Base-by-base conservation (phyloP, 2,797 vertebrate species). In the Zonotrichia albicollis region DNA sequence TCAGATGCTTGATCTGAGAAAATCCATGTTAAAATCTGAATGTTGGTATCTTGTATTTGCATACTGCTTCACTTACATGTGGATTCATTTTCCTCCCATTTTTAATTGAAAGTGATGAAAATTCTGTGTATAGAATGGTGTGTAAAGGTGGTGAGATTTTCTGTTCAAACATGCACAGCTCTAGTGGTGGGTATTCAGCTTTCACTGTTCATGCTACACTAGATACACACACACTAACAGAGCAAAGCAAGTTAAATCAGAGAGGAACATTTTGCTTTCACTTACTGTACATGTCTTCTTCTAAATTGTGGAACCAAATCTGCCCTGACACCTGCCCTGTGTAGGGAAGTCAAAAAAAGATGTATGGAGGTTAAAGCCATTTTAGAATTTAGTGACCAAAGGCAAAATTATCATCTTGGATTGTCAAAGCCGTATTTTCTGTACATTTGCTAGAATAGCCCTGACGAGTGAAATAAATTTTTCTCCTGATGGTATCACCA, bases 401-500 rank as follows among this genome's bases (percentile, higher is more conserved):
- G 94, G 92, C 93, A 90, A 92, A 90, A 94, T 91, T 79, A 86
- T 95, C 73, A 81, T 90, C 83, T 79, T 61, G 13, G 61, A 64
- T 95, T 93, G 94, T 95, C 60, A 64, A 70, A 94, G 79, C 55
- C 7, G 2, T 91, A 50, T 76, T 84, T 95, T 76, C 48, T 84
- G 9, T 79, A 67, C 48, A n/a, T 76, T 90, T 84, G 17, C 77
- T 87, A 67, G 76, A 91, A 79, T 91, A 76, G 13, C 26, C n/a
- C 76, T 88, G 95, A 94, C 4, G 22, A 88, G 40, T 30, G 72
- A 88, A 90, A 92, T 77, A 64, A 42, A 8, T 43, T 89, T 85
- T 74, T 77, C 30, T 82, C 25, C 30, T 77, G 81, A 92, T 71
- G 23, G 32, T 71, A 94, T 92, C 82, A 77, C 78, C 55, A 60